Evolutionary conservation across 2,113 vertebrate genomes (phyloP).

Genomic region (Miniopterus natalensis): DNA sequence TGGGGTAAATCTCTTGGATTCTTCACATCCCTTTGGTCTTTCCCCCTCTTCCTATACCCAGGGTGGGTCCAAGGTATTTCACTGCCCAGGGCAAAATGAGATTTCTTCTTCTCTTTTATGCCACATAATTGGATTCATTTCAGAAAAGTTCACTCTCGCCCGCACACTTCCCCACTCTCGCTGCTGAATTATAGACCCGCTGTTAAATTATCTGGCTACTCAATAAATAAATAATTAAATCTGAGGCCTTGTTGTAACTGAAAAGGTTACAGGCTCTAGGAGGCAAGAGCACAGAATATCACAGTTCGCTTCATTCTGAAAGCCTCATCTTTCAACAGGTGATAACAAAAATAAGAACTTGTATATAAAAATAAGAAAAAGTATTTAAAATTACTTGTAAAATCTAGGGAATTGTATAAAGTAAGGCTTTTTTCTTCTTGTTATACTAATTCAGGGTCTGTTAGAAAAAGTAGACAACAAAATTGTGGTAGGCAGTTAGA

Average conservation of each 20-base stretch:
- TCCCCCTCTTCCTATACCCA: constrained; percentile 61
- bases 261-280: not conserved
- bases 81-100: constrained; percentile 73
- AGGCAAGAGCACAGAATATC: not conserved
- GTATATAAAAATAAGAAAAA: not conserved
- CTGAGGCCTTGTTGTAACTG: not conserved
- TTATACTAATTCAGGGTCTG: not conserved
- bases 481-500: not conserved
- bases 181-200: constrained; percentile 63
- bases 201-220: constrained; percentile 30
- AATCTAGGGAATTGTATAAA: not conserved
- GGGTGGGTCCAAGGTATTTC: constrained; percentile 75
- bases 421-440: not conserved
- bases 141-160: constrained; percentile 57
- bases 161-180: not conserved
- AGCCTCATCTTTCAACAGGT: not conserved
- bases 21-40: constrained; percentile 77
- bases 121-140: constrained; percentile 67
- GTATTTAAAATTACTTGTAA: not conserved
- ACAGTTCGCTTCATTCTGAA: not conserved
- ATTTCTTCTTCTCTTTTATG: constrained; percentile 59
- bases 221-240: constrained; percentile 71
- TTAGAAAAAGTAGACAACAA: not conserved
- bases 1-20: constrained; percentile 80
- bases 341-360: not conserved